Evolutionary conservation across 2,888 invertebrate genomes (phyloP).

Genomic region (Xestobium rufovillosum): DNA sequence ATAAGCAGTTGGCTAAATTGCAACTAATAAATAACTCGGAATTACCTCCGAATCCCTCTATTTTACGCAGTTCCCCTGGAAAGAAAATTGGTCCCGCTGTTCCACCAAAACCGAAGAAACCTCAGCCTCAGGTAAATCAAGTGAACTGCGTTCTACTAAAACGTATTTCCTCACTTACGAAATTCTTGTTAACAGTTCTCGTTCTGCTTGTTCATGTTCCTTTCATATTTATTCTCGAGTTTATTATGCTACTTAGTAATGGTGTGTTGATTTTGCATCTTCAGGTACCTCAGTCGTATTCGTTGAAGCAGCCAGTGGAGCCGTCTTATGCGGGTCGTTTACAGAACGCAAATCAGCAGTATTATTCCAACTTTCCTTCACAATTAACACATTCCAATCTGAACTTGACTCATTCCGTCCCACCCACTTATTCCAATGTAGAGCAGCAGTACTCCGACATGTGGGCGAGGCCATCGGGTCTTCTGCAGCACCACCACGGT

Average conservation of each 20-base stretch:
- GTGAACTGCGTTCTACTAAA: too few species aligned
- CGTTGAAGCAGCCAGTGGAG: conserved; percentile 59
- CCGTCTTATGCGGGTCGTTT: conserved; percentile 69
- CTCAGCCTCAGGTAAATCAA: conserved; percentile 48
- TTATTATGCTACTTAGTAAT: too few species aligned
- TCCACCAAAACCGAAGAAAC: conserved; percentile 70
- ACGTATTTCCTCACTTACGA: too few species aligned
- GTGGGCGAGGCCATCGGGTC: not conserved
- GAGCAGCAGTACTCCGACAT: conserved; percentile 24
- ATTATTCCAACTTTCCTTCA: conserved; percentile 41
- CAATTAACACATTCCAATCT: conserved; percentile 35
- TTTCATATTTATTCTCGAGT: too few species aligned
- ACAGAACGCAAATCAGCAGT: conserved; percentile 43
- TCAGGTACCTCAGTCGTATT: conserved; percentile 71
- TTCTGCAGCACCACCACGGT: too few species aligned
- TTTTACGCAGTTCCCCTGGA: conserved; percentile 38
- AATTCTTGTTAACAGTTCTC: too few species aligned
- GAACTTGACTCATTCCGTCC: conserved; percentile 20
- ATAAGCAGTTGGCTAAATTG: conserved; percentile 62
- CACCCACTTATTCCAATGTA: conserved; percentile 30
- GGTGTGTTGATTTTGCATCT: too few species aligned
- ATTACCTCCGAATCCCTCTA: conserved; percentile 34
- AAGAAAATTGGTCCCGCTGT: conserved; percentile 71
- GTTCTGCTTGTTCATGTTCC: too few species aligned
- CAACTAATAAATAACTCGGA: conserved; percentile 51